These are phyloP conservation scores for Tympanoctomys barrerae DNA, from an alignment of 2,797 vertebrate species.

Conservation along the genomic window DNA sequence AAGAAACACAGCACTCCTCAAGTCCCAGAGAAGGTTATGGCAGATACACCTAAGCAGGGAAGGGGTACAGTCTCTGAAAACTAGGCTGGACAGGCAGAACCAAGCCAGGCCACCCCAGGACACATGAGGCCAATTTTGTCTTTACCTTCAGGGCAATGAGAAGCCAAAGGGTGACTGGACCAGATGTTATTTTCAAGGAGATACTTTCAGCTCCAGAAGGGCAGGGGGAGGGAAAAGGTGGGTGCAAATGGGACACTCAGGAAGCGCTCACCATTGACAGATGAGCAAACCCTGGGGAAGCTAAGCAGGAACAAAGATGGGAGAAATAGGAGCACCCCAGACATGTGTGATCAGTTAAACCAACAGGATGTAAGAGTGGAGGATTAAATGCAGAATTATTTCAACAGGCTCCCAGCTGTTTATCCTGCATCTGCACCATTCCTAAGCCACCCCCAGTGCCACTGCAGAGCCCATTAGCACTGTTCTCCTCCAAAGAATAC, in stretches of 20 bases:
- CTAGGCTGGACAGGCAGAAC: not conserved
- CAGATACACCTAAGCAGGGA: not conserved
- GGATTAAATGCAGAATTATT: not conserved
- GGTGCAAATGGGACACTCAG: not conserved
- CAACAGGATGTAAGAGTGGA: not conserved
- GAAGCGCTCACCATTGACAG: not conserved
- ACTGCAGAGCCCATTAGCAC: not conserved
- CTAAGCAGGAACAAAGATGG: not conserved
- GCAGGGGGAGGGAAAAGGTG: not conserved
- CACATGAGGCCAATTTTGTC: not conserved
- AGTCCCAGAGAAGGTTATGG: not conserved
- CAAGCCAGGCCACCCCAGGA: not conserved
- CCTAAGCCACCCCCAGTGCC: not conserved
- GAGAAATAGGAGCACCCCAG: not conserved
- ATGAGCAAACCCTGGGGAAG: not conserved
- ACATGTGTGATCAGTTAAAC: not conserved
- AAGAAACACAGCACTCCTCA: not conserved
- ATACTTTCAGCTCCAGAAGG: not conserved
- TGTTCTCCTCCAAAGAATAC: not conserved
- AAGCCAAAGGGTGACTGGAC: not conserved
- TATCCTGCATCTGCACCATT: not conserved
- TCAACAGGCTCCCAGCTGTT: not conserved
- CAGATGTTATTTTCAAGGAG: slow-evolving; percentile 32
- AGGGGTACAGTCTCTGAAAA: not conserved
- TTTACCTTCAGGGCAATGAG: not conserved